These are phyloP conservation scores for Orycteropus afer DNA, from an alignment of 2,113 vertebrate species.

Conservation along the genomic window DNA sequence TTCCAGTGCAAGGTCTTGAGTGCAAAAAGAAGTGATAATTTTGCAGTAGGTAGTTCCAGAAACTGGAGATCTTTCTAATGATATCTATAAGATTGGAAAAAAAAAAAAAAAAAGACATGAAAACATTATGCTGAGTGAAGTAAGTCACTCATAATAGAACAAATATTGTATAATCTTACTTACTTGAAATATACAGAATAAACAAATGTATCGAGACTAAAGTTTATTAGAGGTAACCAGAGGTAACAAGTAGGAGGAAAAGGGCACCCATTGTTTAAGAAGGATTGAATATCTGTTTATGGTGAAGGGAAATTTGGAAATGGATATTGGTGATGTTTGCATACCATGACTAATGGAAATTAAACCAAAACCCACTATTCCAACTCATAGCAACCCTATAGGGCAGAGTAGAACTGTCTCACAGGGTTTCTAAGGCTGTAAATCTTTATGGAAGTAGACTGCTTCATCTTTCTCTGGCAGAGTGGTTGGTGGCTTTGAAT, in stretches of 20 bases:
- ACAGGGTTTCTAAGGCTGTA: too few species aligned
- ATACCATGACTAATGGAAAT: background rate
- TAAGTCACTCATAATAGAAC: background rate
- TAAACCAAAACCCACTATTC: too few species aligned
- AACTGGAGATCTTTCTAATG: background rate
- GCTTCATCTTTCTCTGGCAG: too few species aligned
- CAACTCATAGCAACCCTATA: too few species aligned
- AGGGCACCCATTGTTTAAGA: background rate
- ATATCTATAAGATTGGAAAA: background rate
- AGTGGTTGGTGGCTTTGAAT: too few species aligned
- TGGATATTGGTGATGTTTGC: background rate
- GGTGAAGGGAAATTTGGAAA: background rate
- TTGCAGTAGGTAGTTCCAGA: background rate
- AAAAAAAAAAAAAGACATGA: background rate
- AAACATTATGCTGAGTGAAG: background rate
- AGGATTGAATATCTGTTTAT: background rate
- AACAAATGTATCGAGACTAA: background rate
- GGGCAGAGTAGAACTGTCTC: too few species aligned
- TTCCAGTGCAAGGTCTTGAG: background rate
- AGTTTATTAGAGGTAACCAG: background rate
- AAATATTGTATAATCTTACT: background rate
- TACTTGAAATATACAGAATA: background rate
- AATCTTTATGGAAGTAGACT: too few species aligned
- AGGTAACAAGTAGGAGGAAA: background rate
- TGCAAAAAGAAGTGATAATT: background rate